Evolutionary conservation across 2,888 invertebrate genomes (phyloP).

Genomic region (Micoletzkya japonica): DNA sequence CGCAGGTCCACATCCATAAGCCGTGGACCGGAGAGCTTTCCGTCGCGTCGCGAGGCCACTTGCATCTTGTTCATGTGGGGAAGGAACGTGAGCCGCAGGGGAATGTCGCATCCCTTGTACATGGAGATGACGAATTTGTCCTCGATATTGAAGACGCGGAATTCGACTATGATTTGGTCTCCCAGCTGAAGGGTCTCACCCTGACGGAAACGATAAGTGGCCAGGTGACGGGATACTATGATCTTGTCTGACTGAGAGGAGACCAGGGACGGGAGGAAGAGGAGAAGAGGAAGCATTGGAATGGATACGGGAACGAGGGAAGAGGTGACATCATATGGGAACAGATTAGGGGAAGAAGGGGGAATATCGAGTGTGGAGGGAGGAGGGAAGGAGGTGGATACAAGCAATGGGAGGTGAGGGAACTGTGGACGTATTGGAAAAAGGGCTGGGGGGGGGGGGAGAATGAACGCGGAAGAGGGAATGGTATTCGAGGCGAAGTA

Average conservation of each 20-base stretch:
- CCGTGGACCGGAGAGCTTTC: neutral
- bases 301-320: neutral
- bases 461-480: neutral
- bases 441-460: conserved; percentile 10
- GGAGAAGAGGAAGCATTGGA: neutral
- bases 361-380: neutral
- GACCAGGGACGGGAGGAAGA: neutral
- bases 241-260: neutral
- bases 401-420: conserved; percentile 1
- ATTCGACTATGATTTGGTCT: neutral
- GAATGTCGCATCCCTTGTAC: conserved; percentile 3
- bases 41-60: neutral
- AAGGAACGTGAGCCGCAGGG: neutral
- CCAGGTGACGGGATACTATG: neutral
- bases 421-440: neutral
- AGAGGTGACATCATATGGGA: neutral
- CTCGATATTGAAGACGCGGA: neutral
- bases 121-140: neutral
- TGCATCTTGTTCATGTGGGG: neutral
- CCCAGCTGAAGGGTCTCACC: neutral
- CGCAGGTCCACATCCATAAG: neutral
- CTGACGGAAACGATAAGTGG: neutral
- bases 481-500: neutral
- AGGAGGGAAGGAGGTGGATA: neutral
- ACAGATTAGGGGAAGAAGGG: neutral